phyloP scores from a whole-genome alignment of 2,888 invertebrate species.

The Plebejus argus region DNA sequence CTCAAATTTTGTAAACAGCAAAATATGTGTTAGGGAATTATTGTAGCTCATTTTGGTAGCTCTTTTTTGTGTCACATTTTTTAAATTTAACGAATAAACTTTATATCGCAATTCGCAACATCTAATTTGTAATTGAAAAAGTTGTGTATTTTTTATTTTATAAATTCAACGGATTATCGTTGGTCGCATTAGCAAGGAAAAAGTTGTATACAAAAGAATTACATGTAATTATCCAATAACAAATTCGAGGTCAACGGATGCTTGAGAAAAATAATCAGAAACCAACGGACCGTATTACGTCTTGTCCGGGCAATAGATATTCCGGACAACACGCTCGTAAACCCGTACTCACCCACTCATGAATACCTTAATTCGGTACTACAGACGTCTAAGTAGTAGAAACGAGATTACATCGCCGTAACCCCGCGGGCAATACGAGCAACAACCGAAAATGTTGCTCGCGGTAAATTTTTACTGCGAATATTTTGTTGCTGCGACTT shows the following conservation, averaged over 20 bases:
- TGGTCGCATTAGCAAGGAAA: too few relatives aligned
- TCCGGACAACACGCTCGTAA: constrained; percentile 62
- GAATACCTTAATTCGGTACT: constrained; percentile 70
- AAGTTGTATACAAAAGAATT: too few relatives aligned
- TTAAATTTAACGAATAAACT: neutral
- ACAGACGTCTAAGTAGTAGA: constrained; percentile 73
- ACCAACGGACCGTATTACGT: constrained; percentile 17
- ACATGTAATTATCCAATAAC: neutral
- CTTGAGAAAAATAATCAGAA: constrained; percentile 45
- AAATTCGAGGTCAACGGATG: constrained; percentile 44
- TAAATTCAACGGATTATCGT: too few relatives aligned
- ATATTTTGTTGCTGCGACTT: neutral
- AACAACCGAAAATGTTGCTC: constrained; percentile 7
- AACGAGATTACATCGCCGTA: constrained; percentile 43
- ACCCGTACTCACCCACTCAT: constrained; percentile 73
- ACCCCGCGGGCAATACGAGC: constrained; percentile 19
- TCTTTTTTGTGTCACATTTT: neutral
- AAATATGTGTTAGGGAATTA: constrained; percentile 41
- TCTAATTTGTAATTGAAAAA: neutral
- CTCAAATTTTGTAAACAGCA: constrained; percentile 9
- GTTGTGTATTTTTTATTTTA: neutral
- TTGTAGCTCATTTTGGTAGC: constrained; percentile 39
- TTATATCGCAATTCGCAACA: too few relatives aligned
- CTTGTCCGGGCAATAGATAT: constrained; percentile 24
- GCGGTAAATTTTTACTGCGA: neutral